Conservation (phyloP, 2,797 vertebrate species). For the Pteronotus mesoamericanus region DNA sequence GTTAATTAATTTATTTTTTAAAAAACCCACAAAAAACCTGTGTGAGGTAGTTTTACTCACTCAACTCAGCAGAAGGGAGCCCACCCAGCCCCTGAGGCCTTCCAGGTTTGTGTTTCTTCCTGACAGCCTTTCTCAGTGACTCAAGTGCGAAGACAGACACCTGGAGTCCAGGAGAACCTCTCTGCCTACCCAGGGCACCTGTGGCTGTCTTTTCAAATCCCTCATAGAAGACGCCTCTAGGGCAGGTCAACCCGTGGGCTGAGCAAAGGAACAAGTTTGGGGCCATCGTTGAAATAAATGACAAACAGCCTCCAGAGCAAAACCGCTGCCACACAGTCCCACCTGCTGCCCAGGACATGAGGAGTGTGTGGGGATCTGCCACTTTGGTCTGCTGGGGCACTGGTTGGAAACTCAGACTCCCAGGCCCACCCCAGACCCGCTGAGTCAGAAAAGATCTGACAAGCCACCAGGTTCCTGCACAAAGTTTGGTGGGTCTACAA, state of each 20-base stretch:
- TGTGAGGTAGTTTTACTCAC: background rate
- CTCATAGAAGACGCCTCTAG: background rate
- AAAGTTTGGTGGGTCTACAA: background rate
- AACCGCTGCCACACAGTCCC: background rate
- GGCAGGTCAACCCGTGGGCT: background rate
- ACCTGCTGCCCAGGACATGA: background rate
- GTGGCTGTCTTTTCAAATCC: background rate
- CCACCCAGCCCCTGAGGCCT: background rate
- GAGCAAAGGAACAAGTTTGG: accelerated
- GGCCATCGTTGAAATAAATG: accelerated
- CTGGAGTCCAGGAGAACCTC: background rate
- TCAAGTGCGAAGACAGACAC: background rate
- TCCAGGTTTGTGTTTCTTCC: background rate
- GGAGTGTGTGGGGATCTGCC: background rate
- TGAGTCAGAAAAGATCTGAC: background rate
- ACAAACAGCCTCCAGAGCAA: background rate
- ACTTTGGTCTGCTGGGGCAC: accelerated
- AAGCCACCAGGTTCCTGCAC: too few relatives aligned
- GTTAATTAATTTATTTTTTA: background rate
- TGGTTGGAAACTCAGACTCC: background rate
- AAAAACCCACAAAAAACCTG: background rate
- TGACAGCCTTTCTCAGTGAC: accelerated
- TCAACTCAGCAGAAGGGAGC: background rate
- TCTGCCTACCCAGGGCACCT: background rate
- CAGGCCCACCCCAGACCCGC: background rate